Evolutionary conservation across 1,140 invertebrate genomes (phyloP), one percentile per base, ranked within the genome.

Genomic region (Acyrthosiphon pisum): DNA sequence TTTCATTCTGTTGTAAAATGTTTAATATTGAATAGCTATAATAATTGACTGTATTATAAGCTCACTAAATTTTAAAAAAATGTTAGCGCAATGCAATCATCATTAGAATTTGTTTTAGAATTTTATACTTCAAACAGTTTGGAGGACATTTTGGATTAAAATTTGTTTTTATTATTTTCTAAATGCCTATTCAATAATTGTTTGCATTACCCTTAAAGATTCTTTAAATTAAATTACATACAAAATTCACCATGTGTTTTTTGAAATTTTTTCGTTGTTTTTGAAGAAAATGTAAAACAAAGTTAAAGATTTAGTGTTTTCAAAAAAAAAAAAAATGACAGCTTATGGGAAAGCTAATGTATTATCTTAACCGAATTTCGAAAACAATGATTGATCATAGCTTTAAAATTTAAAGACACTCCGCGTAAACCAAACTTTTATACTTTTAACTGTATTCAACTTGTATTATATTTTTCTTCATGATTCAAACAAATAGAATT

Each of bases 371-470:
- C 6, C n/a, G n/a, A 6, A 76, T 76, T 76, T n/a, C 11, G n/a
- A 76, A n/a, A 76, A 76, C 60, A 76, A 76, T 76, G 60, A 76
- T 76, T 68, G 60, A n/a, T 76, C n/a, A 18, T 76, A 76, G 60
- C 30, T n/a, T 76, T n/a, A 76, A 76, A n/a, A 76, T 76, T 76
- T 76, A 76, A 30, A 18, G 0, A n/a, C 6, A n/a, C n/a, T 76
- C 60, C 6, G 14, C 20, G 30, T 6, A 76, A 76, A 76, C n/a
- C 4, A 76, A 76, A 76, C 60, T 76, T n/a, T 6, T n/a, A 14
- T 76, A 18, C 41, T 76, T 18, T n/a, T 76, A 60, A 4, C 18
- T n/a, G 4, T 76, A n/a, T 35, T 6, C 14, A n/a, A 76, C 60
- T 76, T 60, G 56, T 14, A 11, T 60, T 60, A 60, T 60, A 60